Conservation (phyloP, 2,113 vertebrate species). For the Nerophis lumbriciformis region DNA sequence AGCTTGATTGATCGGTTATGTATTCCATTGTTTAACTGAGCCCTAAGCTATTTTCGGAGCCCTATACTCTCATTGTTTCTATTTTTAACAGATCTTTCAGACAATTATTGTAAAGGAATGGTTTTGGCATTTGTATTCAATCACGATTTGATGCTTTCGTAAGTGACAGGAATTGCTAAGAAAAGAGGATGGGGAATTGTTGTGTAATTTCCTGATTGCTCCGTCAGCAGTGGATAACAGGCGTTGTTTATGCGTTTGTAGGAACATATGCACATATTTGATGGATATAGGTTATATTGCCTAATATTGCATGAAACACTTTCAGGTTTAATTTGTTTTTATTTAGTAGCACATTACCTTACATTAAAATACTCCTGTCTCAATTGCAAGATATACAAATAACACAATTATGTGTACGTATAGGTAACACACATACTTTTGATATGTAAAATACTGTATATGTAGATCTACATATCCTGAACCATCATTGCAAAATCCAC, state of each 20-base stretch:
- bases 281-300: neutral
- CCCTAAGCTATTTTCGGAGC: no score
- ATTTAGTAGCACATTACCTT: neutral
- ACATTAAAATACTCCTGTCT: neutral
- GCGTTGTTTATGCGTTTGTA: neutral
- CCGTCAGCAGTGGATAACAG: conserved; percentile 40
- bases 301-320: neutral
- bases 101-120: neutral
- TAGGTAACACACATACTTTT: neutral
- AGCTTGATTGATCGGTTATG: no score
- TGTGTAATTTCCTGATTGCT: conserved; percentile 62
- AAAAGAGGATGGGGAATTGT: conserved; percentile 35
- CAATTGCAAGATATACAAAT: neutral
- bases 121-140: neutral
- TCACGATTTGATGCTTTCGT: conserved; percentile 15
- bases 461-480: neutral
- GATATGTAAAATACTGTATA: neutral
- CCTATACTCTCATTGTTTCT: neutral
- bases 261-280: neutral
- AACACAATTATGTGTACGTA: neutral
- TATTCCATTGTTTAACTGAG: no score
- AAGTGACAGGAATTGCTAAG: conserved; percentile 45
- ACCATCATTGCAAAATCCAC: no score
- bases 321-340: neutral
- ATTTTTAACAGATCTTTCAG: neutral